phyloP scores from a whole-genome alignment of 2,113 vertebrate species.

The Dicaeum eximium region DNA sequence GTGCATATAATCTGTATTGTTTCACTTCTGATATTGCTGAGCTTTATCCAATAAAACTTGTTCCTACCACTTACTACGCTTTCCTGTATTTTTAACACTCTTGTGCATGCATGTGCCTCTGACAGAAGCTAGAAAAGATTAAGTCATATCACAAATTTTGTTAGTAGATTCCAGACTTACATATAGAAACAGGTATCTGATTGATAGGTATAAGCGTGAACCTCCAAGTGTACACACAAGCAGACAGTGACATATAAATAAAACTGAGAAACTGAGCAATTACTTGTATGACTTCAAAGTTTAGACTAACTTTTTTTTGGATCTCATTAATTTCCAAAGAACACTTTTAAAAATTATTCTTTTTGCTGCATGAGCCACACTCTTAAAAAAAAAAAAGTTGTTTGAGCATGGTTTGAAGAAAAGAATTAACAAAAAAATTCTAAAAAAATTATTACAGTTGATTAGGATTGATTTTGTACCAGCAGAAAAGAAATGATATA shows the following conservation, averaged over 20 bases:
- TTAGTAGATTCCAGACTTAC: not conserved
- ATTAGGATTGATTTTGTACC: not conserved
- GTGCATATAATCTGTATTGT: not conserved
- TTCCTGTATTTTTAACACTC: not conserved
- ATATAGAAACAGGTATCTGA: not conserved
- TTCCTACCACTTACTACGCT: not conserved
- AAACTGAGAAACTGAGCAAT: fast-evolving
- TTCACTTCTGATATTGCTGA: not conserved
- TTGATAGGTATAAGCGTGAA: not conserved
- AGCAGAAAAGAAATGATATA: not conserved
- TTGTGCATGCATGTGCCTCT: not conserved
- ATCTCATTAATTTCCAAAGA: not conserved
- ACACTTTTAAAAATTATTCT: not conserved
- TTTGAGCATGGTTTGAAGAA: not conserved
- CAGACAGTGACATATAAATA: not conserved
- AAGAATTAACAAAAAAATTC: not conserved
- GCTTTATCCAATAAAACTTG: not conserved
- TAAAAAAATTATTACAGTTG: not conserved
- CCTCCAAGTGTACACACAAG: not conserved
- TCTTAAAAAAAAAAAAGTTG: not conserved
- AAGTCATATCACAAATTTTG: not conserved
- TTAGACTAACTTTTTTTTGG: not conserved
- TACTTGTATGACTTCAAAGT: not conserved
- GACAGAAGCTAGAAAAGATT: not conserved
- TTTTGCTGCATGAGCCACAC: not conserved